A percentile compares a stretch with the other conserved stretches of the same genome.
Conservation (phyloP, 2,797 vertebrate genomes). For the Pseudochirops cupreus region DNA sequence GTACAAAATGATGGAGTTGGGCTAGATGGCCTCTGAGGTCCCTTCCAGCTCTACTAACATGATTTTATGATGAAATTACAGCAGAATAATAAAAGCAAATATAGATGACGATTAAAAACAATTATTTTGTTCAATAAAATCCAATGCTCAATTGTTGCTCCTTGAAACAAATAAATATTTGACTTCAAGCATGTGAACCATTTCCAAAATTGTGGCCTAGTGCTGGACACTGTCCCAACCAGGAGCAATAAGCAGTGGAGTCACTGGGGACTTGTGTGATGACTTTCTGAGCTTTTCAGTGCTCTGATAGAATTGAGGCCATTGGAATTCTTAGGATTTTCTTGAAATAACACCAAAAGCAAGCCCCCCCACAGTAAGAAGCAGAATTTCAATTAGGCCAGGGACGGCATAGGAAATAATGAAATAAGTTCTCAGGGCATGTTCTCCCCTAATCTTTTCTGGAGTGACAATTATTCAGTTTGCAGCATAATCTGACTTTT, state of each 20-base stretch:
- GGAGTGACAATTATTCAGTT: slow-evolving; percentile 66
- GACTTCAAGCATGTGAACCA: slow-evolving; percentile 48
- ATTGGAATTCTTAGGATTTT: slow-evolving; percentile 39
- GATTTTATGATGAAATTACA: neutral
- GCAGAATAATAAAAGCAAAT: neutral
- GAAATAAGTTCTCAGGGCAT: slow-evolving; percentile 76
- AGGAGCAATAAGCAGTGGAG: neutral
- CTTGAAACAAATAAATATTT: slow-evolving; percentile 54
- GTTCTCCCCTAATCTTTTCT: slow-evolving; percentile 71
- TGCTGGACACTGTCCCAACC: slow-evolving; percentile 27
- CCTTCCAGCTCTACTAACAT: neutral
- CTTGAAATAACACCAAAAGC: slow-evolving; percentile 59
- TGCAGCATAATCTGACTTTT: slow-evolving; percentile 61
- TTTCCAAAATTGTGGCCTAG: neutral
- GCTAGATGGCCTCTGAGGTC: neutral
- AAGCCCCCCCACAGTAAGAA: slow-evolving; percentile 12
- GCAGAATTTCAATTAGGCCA: slow-evolving; percentile 57
- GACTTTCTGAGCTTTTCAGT: neutral
- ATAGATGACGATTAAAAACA: slow-evolving; percentile 52
- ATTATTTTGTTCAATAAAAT: slow-evolving; percentile 61
- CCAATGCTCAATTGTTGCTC: slow-evolving; percentile 36
- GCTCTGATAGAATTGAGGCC: neutral
- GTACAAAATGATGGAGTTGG: neutral
- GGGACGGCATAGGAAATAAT: slow-evolving; percentile 67
- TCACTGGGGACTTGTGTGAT: neutral